Percentiles rank a stretch among this genome's conserved stretches.
These are phyloP conservation scores for Ennomos fuscantarius DNA, from an alignment of 2,888 invertebrate genomes.

Conservation along the genomic window DNA sequence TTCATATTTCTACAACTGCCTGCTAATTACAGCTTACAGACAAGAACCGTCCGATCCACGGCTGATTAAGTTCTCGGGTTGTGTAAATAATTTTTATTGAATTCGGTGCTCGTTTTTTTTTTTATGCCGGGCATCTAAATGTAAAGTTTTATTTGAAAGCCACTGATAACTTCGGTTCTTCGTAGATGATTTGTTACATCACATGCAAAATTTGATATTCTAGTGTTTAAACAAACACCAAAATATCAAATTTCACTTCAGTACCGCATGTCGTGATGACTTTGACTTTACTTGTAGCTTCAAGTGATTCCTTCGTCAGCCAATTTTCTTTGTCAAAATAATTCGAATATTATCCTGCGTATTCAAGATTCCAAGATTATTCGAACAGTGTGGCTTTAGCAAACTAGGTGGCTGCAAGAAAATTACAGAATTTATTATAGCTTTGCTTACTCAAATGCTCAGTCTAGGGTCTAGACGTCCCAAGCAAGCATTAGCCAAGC, in stretches of 20 bases:
- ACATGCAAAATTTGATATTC: too few species aligned
- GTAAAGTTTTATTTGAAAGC: too few species aligned
- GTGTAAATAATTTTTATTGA: constrained; percentile 59
- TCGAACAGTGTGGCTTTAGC: constrained; percentile 41
- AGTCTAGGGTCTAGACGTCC: constrained; percentile 18
- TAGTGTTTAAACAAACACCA: too few species aligned
- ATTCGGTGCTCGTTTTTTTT: constrained; percentile 28
- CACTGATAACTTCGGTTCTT: too few species aligned
- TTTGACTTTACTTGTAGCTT: too few species aligned
- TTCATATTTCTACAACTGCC: constrained; percentile 78
- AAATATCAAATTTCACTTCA: too few species aligned
- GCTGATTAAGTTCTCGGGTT: constrained; percentile 74
- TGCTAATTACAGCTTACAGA: constrained; percentile 70
- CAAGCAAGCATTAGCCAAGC: constrained; percentile 47
- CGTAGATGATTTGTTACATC: too few species aligned
- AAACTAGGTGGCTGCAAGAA: constrained; percentile 38
- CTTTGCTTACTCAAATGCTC: constrained; percentile 32
- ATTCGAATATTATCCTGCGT: background rate
- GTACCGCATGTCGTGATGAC: too few species aligned
- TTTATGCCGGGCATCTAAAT: background rate
- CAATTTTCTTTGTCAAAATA: background rate
- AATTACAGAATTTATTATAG: constrained; percentile 55
- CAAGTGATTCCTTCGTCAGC: too few species aligned
- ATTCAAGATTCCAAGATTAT: constrained; percentile 21
- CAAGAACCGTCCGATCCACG: constrained; percentile 53